Evolutionary conservation across 2,113 vertebrate species (phyloP).

Genomic region (Circaetus gallicus): DNA sequence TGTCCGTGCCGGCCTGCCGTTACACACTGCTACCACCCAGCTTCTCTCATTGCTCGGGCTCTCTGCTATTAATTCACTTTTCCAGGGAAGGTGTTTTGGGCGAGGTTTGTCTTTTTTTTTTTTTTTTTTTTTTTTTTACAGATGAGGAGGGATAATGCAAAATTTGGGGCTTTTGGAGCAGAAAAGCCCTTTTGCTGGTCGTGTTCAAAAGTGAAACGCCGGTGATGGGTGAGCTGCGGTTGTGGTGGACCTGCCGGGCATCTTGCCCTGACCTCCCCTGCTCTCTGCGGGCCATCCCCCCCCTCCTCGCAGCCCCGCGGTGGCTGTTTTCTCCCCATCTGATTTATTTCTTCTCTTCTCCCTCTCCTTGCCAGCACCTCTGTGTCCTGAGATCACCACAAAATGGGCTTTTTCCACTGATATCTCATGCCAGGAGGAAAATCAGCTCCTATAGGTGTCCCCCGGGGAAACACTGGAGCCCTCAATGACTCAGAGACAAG

Average conservation of each 20-base stretch:
- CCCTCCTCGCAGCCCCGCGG: fast-evolving
- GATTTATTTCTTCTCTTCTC: neutral
- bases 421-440: neutral
- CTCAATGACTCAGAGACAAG: fast-evolving
- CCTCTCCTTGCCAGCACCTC: neutral
- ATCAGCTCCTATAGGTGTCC: neutral
- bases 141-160: neutral
- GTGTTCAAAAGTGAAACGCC: fast-evolving
- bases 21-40: neutral
- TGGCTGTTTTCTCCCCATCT: fast-evolving
- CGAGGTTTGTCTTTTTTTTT: no score
- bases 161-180: neutral
- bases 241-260: fast-evolving
- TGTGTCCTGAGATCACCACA: fast-evolving
- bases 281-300: neutral
- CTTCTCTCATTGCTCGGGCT: neutral
- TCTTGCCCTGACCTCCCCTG: fast-evolving
- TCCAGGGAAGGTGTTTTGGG: neutral
- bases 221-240: fast-evolving
- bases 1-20: neutral
- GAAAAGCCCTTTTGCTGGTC: neutral
- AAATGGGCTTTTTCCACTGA: neutral
- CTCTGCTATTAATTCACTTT: neutral
- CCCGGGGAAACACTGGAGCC: fast-evolving
- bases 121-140: neutral